phyloP scores from a whole-genome alignment of 2,888 invertebrate genomes.

The Eulithis testata region DNA sequence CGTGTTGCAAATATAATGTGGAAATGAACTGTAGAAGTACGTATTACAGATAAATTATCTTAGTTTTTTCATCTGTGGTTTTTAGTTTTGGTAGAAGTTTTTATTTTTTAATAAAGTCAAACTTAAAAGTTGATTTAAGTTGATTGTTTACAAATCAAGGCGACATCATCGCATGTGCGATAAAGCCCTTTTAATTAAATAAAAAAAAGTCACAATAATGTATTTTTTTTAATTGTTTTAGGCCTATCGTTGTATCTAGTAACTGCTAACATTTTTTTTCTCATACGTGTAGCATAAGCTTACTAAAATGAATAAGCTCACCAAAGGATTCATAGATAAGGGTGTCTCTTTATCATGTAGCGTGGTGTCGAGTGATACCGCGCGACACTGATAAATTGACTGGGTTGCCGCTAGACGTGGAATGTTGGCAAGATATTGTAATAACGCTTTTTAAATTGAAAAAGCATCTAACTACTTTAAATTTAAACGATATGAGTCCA shows the following conservation, averaged over 20 bases:
- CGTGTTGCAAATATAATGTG: constrained; percentile 69
- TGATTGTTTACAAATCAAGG: too few relatives aligned
- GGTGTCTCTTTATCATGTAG: constrained; percentile 38
- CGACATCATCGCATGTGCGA: too few relatives aligned
- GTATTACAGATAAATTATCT: constrained; percentile 48
- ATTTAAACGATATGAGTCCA: too few relatives aligned
- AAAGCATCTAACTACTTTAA: background rate
- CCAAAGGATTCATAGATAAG: constrained; percentile 24
- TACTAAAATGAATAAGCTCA: constrained; percentile 13
- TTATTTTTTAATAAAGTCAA: too few relatives aligned
- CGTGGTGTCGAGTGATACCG: constrained; percentile 32
- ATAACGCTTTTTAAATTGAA: constrained; percentile 2
- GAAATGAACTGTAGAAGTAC: constrained; percentile 69
- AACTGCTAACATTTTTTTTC: too few relatives aligned
- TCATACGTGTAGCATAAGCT: background rate
- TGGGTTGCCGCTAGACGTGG: constrained; percentile 20
- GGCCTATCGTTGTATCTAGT: too few relatives aligned
- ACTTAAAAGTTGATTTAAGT: too few relatives aligned
- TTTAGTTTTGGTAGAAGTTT: constrained; percentile 34
- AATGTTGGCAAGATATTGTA: constrained; percentile 20
- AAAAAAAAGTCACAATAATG: too few relatives aligned
- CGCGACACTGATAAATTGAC: constrained; percentile 45
- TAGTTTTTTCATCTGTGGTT: constrained; percentile 40
- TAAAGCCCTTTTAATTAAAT: too few relatives aligned
- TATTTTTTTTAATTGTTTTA: too few relatives aligned